Base-by-base conservation (phyloP, 2,113 vertebrate genomes). In the Misgurnus anguillicaudatus region DNA sequence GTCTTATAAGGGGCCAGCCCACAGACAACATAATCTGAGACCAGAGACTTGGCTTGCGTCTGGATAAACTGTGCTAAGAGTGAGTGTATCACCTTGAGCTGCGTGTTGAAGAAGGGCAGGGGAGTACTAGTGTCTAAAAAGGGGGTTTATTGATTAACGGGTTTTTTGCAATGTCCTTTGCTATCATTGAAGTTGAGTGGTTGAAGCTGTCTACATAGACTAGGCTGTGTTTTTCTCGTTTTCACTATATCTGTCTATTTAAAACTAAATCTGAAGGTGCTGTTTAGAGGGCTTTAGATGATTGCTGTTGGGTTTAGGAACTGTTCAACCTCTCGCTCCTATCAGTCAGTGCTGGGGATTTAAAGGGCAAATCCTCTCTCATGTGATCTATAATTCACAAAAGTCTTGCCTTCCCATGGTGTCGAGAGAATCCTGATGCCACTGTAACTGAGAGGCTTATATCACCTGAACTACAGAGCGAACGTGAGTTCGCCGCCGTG, bases 301-400 rank as follows among this genome's bases (percentile, higher is more conserved):
- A 51, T 14, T 16, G 48, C 48, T 11, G 16, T 31, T 41, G 19
- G 75, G 48, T 57, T 55, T 42, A 16, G 10, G 38, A 70, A 45
- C 72, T 48, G 62, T 47, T 58, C 17, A 42, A n/a, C 7, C 48
- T 73, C 58, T 72, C 65, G 77, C 64, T 19, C 47, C 36, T 48
- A 64, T 65, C n/a, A 67, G 51, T 47, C 55, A 66, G 31, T 83
- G 68, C 39, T 77, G 60, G 38, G 77, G 75, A 48, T 51, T 63
- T 58, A 84, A 84, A 81, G 70, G 80, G 71, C 61, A 82, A 36
- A 78, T 45, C 81, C 79, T 76, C 69, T 73, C 78, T 53, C 81
- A 83, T 76, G 72, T 81, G 58, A 87, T 80, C 69, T 80, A 78
- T 87, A 64, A 77, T 81, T 87, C 67, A 80, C 69, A 73, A 70